Evolutionary conservation across 2,113 vertebrate genomes (phyloP), one percentile per base, ranked within the genome.

Genomic region (Myxocyprinus asiaticus): DNA sequence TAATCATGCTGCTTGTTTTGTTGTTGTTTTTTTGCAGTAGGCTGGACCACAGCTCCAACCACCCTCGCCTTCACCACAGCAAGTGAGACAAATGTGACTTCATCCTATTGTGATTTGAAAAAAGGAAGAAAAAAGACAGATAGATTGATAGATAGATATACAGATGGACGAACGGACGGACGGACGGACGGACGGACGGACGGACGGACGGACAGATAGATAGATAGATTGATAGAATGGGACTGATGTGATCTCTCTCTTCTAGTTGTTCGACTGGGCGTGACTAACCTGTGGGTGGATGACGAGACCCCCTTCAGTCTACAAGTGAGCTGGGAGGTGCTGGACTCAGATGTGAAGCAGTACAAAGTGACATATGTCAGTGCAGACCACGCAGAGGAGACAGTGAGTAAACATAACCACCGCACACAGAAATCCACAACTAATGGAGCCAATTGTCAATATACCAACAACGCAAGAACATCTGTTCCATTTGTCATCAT

Each of bases 231-330:
- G 47, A 48, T 48, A 7, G 9, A 9, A 48, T 6, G 9, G 6
- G 5, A 7, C 65, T 45, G 53, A 43, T 45, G n/a, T 69, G 8
- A 69, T 83, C 17, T 81, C 58, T 89, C 72, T 89, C 6, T 85
- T 87, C 51, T 88, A 98, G 96, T 91, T 84, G 84, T 91, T 65
- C 94, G 91, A 67, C 89, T 92, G 75, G 94, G 94, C 81, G 93
- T 97, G 85, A 92, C 91, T 86, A 95, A 95, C 84, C 93, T 99
- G 84, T 87, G 88, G 74, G 85, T 99, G 88, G 92, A 91, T 33
- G 94, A 94, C 7, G 96, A 98, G 91, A 97, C 95, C 79, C 92
- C 95, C 9, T 94, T 94, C 81, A 99, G 97, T 83, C 89, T 99
- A 67, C 90, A 93, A 76, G 95, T 94, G 17, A 90, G 90, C 0